Base-by-base conservation (phyloP, 2,797 vertebrate genomes). In the Basileuterus tristriatus region DNA sequence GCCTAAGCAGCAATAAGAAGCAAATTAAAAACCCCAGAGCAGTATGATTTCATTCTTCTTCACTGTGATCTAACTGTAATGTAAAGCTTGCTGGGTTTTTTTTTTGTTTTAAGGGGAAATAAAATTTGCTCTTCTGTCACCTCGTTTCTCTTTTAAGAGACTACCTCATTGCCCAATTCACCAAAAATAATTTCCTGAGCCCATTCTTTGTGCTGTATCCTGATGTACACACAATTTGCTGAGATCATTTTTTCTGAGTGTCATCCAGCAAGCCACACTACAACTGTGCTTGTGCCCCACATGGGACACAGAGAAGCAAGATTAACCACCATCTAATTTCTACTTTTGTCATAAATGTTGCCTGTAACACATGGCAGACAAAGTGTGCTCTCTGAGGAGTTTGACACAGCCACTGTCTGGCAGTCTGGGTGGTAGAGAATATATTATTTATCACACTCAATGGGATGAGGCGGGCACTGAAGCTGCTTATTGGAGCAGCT, bases 371-470 rank as follows among this genome's bases (percentile, higher is more conserved):
- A 97, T 97, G 96, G 96, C 93, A 97, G 96, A 97, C 96, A 97
- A 94, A 96, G 91, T 87, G 96, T 94, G 90, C 94, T 97, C 96
- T 97, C 97, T 94, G 83, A 96, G 96, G 97, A 84, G 92, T 87
- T 96, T 92, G 97, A 96, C 93, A 94, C 86, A 96, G 93, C 92
- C 93, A 92, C 95, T 97, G 97, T 97, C 97, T 97, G 96, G 93
- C 95, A 91, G 94, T 95, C 95, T 96, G 97, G 96, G 96, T 97
- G 97, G 96, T 81, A 95, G 94, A 93, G 94, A 91, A 97, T 97
- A 94, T 97, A 97, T 97, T 98, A 97, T 98, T 98, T 96, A 97
- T 98, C 95, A 96, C 94, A 95, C 92, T 96, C 94, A 95, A 74
- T 94, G 96, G 97, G 94, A 96, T 95, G 95, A 97, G 93, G 93